These are phyloP conservation scores for Myiothlypis coronata DNA, from an alignment of 2,797 vertebrate genomes.

Conservation along the genomic window DNA sequence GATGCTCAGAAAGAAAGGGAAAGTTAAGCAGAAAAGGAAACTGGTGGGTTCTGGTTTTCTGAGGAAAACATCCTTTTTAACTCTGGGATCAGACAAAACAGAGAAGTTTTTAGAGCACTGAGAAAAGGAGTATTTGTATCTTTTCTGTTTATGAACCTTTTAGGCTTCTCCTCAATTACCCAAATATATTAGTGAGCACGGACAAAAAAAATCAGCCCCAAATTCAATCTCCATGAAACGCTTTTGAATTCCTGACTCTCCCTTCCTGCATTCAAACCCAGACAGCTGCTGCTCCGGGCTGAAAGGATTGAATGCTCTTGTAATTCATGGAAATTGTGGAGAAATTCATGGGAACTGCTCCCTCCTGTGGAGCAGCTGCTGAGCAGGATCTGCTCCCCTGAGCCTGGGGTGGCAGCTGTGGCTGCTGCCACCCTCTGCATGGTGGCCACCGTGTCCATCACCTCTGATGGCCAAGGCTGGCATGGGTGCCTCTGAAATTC, in stretches of 20 bases:
- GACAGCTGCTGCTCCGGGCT: neutral
- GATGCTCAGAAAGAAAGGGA: neutral
- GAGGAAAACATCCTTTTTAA: neutral
- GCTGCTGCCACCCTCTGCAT: neutral
- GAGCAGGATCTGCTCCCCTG: neutral
- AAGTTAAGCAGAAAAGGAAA: neutral
- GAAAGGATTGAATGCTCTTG: neutral
- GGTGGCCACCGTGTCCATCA: neutral
- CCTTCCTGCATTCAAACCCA: neutral
- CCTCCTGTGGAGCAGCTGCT: slow-evolving; percentile 58
- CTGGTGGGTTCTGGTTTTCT: neutral
- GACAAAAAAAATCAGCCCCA: slow-evolving; percentile 6
- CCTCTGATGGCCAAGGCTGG: too few species aligned
- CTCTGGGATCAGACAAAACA: neutral
- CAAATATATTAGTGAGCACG: neutral
- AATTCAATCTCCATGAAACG: neutral
- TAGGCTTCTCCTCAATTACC: slow-evolving; percentile 22
- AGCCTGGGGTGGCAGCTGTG: rapidly evolving
- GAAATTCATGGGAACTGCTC: slow-evolving; percentile 29
- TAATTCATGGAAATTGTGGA: neutral
- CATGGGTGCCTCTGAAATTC: neutral
- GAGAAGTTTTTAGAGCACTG: neutral
- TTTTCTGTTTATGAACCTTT: neutral
- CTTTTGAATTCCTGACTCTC: neutral
- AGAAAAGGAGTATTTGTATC: neutral